A percentile compares a stretch with the other conserved stretches of the same genome.
Conservation (phyloP, 2,797 vertebrate species). For the Amniataba percoides region DNA sequence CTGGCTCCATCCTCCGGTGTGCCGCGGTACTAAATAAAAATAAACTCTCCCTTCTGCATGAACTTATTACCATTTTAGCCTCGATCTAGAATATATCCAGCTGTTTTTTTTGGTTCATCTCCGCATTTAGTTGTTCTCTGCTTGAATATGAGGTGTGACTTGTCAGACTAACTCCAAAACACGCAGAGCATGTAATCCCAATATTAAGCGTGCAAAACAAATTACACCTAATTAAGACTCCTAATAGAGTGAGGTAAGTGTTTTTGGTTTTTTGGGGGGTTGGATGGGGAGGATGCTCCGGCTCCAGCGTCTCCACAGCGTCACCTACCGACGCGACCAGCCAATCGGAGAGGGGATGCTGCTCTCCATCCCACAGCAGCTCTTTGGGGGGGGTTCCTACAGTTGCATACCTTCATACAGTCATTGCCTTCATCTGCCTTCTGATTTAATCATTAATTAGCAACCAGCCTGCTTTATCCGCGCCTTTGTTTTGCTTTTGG, state of each 20-base stretch:
- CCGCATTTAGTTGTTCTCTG: neutral
- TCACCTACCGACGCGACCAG: conserved; percentile 52
- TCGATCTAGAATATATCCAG: neutral
- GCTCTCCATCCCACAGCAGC: neutral
- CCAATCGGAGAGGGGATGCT: no score
- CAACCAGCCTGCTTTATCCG: neutral
- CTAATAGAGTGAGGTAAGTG: conserved; percentile 15
- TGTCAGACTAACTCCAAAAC: conserved; percentile 10
- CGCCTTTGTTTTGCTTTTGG: conserved; percentile 9
- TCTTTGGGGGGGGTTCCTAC: conserved; percentile 11
- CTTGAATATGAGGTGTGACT: neutral
- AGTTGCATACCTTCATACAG: conserved; percentile 4
- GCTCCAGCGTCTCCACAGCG: conserved; percentile 50
- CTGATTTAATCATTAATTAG: neutral
- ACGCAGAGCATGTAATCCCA: conserved; percentile 25
- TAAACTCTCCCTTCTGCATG: no score
- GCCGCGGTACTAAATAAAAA: conserved; percentile 37
- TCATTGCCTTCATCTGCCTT: neutral
- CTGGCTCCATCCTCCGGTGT: conserved; percentile 70
- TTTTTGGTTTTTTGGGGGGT: neutral
- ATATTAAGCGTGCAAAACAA: conserved; percentile 41
- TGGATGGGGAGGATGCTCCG: neutral
- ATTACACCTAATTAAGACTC: conserved; percentile 48
- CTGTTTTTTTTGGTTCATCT: neutral
- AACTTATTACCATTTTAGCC: neutral